Evolutionary conservation across 2,888 invertebrate genomes (phyloP), one percentile per base, ranked within the genome.

Genomic region (Drosophila neutralis): DNA sequence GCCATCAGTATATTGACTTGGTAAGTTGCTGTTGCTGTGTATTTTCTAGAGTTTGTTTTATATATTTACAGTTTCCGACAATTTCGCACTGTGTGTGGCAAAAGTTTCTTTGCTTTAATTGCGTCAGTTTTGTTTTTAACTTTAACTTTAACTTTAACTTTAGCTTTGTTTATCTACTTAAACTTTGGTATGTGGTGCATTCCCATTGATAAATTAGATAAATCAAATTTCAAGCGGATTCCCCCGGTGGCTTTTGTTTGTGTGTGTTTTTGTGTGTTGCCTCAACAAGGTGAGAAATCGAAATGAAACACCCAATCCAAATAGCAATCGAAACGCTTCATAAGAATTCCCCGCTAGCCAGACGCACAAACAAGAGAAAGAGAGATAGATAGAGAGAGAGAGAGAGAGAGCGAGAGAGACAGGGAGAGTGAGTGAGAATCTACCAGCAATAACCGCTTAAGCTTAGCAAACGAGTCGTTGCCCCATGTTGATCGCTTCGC

Each of bases 251-350:
- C 52, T 64, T 67, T 51, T 68, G 27, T 54, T n/a, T n/a, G n/a
- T 36, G 15, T 31, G 57, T 56, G 48, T 61, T 36, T 61, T 38
- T 64, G 51, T 66, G 77, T 80, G 89, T 49, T 59, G 79, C 63
- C 71, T 64, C 67, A 69, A 48, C 76, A 76, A 89, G 69, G 82
- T 82, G 82, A 89, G 82, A 87, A 87, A 82, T 78, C 67, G 71
- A 68, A 83, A 82, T 89, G 89, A 87, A 66, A 67, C 59, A 15
- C 63, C 40, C 64, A 51, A 49, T 15, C 15, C 48, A 54, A 63
- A 54, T 49, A 38, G n/a, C 66, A 57, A 21, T 10, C 62, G 66
- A 18, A 63, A 57, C 59, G 48, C 31, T 67, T 63, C 53, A 68
- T 66, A 73, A 80, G 82, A 80, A 65, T 76, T 80, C 83, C 80